Evolutionary conservation across 2,113 vertebrate genomes (phyloP), one percentile per base, ranked within the genome.

Genomic region (Circaetus cinerascens): DNA sequence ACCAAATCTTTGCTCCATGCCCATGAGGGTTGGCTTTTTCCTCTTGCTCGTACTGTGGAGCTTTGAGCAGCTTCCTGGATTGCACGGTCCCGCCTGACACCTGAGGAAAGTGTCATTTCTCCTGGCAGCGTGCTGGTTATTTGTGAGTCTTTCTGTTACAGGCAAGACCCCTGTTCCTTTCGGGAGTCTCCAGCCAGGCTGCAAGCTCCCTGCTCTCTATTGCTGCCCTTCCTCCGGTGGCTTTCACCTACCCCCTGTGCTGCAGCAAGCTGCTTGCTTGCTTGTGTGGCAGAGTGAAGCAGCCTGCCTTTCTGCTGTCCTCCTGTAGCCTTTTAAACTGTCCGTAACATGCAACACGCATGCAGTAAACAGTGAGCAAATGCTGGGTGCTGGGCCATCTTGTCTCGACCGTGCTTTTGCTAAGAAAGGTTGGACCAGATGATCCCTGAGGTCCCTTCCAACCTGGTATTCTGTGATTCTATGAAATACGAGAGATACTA

Each of bases 1-100:
- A 62, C 23, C 6, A 41, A 25, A 64, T 56, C 40, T 68, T 79
- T 72, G 22, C 13, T 68, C 36, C 41, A 21, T 66, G 27, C 16
- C 30, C 8, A 1, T 2, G 4, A 84, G 11, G 27, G 3, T 17
- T 82, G 7, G 1, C 32, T 78, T 68, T 32, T 59, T 1, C 4
- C 9, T 90, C 29, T 81, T 74, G 50, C 21, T 82, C 1, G 1
- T 40, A 8, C 12, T 36, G 3, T 18, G 17, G 29, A 87, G 36
- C 21, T 91, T 84, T 63, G 29, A 66, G 59, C 50, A 77, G 27
- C 72, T 86, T 80, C 63, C 48, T 15, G 2, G 56, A 60, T 75
- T 66, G 17, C 30, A 11, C 4, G 4, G 53, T 73, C 76, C 40
- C 4, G 0, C 51, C 30, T 81, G 73, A 77, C 77, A 71, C 32